Conservation (phyloP, 2,113 vertebrate genomes). For the Scophthalmus maximus region DNA sequence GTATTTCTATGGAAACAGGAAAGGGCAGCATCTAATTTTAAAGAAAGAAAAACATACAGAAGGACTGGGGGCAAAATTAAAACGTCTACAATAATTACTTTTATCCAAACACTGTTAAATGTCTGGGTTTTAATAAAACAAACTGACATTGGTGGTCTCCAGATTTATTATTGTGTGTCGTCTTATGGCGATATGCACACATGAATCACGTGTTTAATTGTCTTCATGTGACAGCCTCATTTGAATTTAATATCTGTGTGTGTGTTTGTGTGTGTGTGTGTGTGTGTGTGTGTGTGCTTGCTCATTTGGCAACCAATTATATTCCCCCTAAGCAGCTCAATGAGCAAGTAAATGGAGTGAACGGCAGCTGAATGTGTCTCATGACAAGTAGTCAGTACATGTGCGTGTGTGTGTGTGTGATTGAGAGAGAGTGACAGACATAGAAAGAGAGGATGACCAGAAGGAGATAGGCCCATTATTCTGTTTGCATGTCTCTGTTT, state of each 20-base stretch:
- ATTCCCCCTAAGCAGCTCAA: conserved; percentile 59
- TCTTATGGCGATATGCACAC: conserved; percentile 11
- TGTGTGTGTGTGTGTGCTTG: conserved; percentile 38
- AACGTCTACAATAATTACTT: neutral
- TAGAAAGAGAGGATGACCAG: neutral
- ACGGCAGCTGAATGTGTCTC: conserved; percentile 56
- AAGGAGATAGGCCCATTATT: neutral
- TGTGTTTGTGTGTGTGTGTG: conserved; percentile 16
- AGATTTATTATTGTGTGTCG: conserved; percentile 10
- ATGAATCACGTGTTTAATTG: conserved; percentile 37
- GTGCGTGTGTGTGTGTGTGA: conserved; percentile 12
- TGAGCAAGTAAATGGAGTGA: conserved; percentile 70
- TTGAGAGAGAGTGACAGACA: neutral
- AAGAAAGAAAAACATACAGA: too few relatives aligned
- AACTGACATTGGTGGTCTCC: neutral
- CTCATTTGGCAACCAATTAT: conserved; percentile 69
- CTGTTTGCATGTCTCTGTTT: neutral
- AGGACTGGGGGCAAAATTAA: too few relatives aligned
- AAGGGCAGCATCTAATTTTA: too few relatives aligned
- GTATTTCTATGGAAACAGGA: neutral
- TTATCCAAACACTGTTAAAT: conserved; percentile 13
- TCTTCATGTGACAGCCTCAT: conserved; percentile 32
- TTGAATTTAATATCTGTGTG: conserved; percentile 9
- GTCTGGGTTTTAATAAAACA: conserved; percentile 5
- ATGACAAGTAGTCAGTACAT: conserved; percentile 50